Conservation (phyloP, 2,888 invertebrate genomes). For the Apantesis nais region DNA sequence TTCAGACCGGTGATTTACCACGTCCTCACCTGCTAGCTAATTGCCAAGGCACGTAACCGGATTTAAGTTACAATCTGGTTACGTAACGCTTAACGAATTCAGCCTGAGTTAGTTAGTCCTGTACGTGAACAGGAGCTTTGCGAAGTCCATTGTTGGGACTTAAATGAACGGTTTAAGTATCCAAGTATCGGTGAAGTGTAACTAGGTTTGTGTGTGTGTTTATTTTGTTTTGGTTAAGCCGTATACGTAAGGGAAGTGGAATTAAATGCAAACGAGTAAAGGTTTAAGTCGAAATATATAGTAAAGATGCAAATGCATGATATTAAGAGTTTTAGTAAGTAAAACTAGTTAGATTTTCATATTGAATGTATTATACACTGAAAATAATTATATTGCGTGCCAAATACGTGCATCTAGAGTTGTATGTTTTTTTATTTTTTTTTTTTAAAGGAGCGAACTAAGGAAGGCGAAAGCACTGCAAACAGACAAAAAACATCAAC, state of each 20-base stretch:
- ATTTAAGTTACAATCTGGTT: conserved; percentile 79
- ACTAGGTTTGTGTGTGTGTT: conserved; percentile 19
- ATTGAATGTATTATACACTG: too few relatives aligned
- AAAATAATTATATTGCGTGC: too few relatives aligned
- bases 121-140: conserved; percentile 58
- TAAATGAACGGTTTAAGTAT: conserved; percentile 42
- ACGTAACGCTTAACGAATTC: conserved; percentile 77
- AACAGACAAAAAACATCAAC: too few relatives aligned
- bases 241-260: background rate
- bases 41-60: conserved; percentile 72
- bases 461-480: too few relatives aligned
- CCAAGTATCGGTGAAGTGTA: conserved; percentile 24
- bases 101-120: conserved; percentile 69
- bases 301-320: background rate
- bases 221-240: conserved; percentile 10
- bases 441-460: too few relatives aligned
- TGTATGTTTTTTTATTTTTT: too few relatives aligned
- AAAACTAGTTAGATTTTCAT: too few relatives aligned
- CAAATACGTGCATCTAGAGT: too few relatives aligned
- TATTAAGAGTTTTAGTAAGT: background rate
- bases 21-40: conserved; percentile 72
- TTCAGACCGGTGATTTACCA: conserved; percentile 57
- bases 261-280: background rate
- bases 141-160: conserved; percentile 46
- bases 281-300: background rate